Percentiles rank a stretch among this genome's conserved stretches.
phyloP scores from a whole-genome alignment of 2,797 vertebrate species.

The Peromyscus aztecus region DNA sequence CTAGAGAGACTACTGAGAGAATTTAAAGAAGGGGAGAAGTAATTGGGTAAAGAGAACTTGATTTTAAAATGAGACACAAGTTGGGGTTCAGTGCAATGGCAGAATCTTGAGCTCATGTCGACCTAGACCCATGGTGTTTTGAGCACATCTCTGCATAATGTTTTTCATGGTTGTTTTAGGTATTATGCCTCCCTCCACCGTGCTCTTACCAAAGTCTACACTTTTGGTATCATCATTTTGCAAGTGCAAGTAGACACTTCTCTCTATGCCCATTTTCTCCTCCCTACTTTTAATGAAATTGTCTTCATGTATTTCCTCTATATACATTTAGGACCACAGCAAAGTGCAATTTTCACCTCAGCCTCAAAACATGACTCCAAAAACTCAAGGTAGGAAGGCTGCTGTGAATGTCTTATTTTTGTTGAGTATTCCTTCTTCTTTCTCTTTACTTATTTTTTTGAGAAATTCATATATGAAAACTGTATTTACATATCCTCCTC shows the following conservation, averaged over 20 bases:
- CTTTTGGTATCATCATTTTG: not conserved
- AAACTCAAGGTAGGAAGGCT: not conserved
- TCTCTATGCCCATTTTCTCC: not conserved
- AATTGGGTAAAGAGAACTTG: not conserved
- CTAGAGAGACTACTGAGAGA: not conserved
- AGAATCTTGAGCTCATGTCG: not conserved
- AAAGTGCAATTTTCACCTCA: conserved; percentile 20
- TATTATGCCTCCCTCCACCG: fast-evolving
- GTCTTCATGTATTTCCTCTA: not conserved
- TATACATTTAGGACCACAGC: not conserved
- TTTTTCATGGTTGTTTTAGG: not conserved
- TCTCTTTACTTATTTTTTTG: not conserved
- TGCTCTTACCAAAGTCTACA: not conserved
- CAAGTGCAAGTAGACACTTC: not conserved
- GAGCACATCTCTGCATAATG: not conserved
- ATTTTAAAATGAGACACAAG: conserved; percentile 33
- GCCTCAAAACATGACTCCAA: conserved; percentile 2
- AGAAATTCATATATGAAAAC: not conserved
- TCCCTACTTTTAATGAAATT: not conserved
- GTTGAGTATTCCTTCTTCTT: not conserved
- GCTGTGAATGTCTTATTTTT: not conserved
- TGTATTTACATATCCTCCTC: too few relatives aligned
- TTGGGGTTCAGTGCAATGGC: not conserved
- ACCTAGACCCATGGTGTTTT: not conserved
- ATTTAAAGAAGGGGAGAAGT: not conserved